Conservation (phyloP, 1,140 invertebrate genomes). For the Diabrotica virgifera region DNA sequence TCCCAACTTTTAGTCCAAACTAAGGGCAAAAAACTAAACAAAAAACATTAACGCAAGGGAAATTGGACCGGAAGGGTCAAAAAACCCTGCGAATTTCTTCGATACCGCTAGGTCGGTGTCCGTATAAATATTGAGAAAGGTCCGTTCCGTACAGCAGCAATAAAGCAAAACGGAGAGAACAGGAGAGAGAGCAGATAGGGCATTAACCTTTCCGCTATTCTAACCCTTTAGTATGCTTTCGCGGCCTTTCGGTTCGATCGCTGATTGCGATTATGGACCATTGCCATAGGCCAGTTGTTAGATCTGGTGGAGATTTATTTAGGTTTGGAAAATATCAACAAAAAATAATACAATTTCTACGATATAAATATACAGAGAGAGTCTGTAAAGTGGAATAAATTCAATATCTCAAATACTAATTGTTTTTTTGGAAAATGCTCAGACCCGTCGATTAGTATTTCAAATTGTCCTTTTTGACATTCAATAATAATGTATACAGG, state of each 20-base stretch:
- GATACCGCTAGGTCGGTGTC: conserved; percentile 1
- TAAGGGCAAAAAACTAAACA: too few species aligned
- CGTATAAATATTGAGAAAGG: conserved; percentile 2
- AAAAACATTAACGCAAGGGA: neutral
- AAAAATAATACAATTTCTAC: too few species aligned
- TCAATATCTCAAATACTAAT: too few species aligned
- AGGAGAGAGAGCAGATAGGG: neutral
- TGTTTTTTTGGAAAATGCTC: too few species aligned
- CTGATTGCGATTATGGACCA: neutral
- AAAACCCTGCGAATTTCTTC: neutral
- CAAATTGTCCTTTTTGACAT: too few species aligned
- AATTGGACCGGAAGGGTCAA: neutral
- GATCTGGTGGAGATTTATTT: neutral
- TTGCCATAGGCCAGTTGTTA: neutral
- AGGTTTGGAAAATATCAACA: too few species aligned
- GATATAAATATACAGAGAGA: too few species aligned
- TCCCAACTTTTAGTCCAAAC: too few species aligned
- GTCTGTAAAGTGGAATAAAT: too few species aligned
- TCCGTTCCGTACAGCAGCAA: neutral
- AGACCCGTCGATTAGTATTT: too few species aligned
- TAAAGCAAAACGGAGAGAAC: neutral
- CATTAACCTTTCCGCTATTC: conserved; percentile 2
- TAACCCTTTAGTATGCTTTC: neutral
- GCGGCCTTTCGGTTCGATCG: neutral
- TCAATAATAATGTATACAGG: too few species aligned